Evolutionary conservation across 1,140 invertebrate genomes (phyloP).

Genomic region (Apis laboriosa): DNA sequence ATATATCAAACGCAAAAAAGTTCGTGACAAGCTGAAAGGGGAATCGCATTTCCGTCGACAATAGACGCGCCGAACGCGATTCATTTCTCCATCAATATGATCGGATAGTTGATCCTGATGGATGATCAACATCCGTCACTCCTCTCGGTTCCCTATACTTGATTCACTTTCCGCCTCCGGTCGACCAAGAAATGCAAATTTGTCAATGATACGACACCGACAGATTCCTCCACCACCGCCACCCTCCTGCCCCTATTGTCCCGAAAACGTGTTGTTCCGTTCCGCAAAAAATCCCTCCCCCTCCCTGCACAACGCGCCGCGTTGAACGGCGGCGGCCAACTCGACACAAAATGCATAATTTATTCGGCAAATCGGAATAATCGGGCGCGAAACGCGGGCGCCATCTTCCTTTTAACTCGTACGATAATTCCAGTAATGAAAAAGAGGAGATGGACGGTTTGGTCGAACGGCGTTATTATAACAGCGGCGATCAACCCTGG

Average conservation of each 20-base stretch:
- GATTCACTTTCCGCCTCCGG: constrained; percentile 27
- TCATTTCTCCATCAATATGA: constrained; percentile 61
- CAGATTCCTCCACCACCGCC: no score
- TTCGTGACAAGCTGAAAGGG: constrained; percentile 46
- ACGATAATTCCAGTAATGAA: background rate
- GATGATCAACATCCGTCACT: constrained; percentile 60
- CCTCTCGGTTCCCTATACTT: background rate
- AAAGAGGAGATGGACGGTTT: background rate
- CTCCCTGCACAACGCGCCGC: background rate
- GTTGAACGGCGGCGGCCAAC: background rate
- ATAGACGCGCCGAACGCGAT: constrained; percentile 45
- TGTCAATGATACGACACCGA: constrained; percentile 26
- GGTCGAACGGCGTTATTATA: background rate
- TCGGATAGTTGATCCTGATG: constrained; percentile 61
- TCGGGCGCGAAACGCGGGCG: background rate
- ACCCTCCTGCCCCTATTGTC: no score
- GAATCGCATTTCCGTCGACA: constrained; percentile 54
- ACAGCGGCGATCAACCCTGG: background rate
- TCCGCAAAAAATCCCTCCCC: background rate
- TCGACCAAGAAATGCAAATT: constrained; percentile 39
- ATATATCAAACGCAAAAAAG: constrained; percentile 50
- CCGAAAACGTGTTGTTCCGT: background rate
- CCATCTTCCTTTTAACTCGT: background rate
- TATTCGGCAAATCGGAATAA: background rate
- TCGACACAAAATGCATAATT: background rate